Base-by-base conservation (phyloP, 1,140 invertebrate genomes). In the Colletes gigas region DNA sequence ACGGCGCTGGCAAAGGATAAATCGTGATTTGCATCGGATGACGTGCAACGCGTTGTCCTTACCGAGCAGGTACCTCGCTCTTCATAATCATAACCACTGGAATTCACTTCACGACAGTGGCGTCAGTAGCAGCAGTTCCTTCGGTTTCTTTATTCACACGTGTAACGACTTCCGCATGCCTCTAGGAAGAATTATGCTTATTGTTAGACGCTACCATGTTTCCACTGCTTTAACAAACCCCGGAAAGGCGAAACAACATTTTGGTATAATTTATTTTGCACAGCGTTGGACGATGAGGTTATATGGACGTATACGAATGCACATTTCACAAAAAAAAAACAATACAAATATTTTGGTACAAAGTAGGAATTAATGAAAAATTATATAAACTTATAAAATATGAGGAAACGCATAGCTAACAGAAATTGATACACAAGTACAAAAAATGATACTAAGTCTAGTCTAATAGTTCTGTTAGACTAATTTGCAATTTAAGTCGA, bases 21-120 rank as follows among this genome's bases (percentile, higher is more conserved):
- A 30, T 30, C 30, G 9, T 15, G 57, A 77, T 81, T 81, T 81
- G 50, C 79, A 81, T 81, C 67, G 41, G 52, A 15, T 54, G 73
- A 81, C 79, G 79, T 3, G 74, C 6, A 6, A 65, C 41, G 73
- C n/a, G 65, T 63, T 68, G 39, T 65, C 66, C 66, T 77, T 63
- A 50, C 4, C 57, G 12, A 47, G 50, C n/a, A 47, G 55, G 52
- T 63, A 65, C 47, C 17, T 55, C 39, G 30, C 59, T 47, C 39
- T 47, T 70, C 67, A 57, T 77, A 69, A 74, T 70, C 65, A 17
- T 17, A 47, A 47, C 17, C 65, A 47, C 60, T 67, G 79, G 74
- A 70, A 81, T 81, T 70, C 74, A 39, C 21, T 57, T 81, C 62
- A 54, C 55, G 57, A 52, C 57, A 21, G 39, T 44, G 39, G 52